Base-by-base conservation (phyloP, 53 echinoderm and acorn worm species). In the Henricia sp. region DNA sequence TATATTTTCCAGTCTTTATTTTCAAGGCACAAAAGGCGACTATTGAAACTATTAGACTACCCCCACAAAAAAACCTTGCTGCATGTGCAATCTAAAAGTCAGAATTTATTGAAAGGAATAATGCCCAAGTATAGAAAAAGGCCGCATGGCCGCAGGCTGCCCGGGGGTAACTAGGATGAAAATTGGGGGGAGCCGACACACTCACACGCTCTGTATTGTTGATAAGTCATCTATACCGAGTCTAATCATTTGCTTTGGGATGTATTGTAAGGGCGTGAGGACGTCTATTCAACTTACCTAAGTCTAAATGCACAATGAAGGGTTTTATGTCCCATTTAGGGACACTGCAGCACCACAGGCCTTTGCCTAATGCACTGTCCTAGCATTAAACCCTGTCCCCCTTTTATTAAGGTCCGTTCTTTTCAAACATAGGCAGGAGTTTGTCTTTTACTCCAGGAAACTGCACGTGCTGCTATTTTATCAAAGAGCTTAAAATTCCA, bases 201-300 rank as follows among this genome's bases (percentile, higher is more conserved):
- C 70, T 27, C 71, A 71, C 72, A 51, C 52, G 71, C 52, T 48
- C 19, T 43, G 44, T 64, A 80, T 80, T 80, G 80, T 80, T 59
- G 59, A 38, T 34, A 43, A 29, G 29, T 48, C 80, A 63, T 46
- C 80, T 62, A 80, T 80, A 62, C 80, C 33, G 17, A 25, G 59
- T 63, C 80, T 80, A 63, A 80, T 80, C 64, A 80, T 80, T 80
- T 80, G 80, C 62, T 80, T 63, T 80, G 80, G 80, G 63, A 33
- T 62, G 63, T 64, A 80, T 80, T 80, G 80, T 80, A 14, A 38
- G 64, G 80, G 80, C 80, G 80, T 80, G 46, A 50, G 35, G 40
- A n/a, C 50, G n/a, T n/a, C 80, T 36, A 80, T 80, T 80, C 80
- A 80, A 48, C 63, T 60, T 63, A 80, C 80, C 63, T 80, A 50